These are phyloP conservation scores for Zaprionus camerounensis DNA, from an alignment of 1,140 invertebrate genomes.

Conservation along the genomic window DNA sequence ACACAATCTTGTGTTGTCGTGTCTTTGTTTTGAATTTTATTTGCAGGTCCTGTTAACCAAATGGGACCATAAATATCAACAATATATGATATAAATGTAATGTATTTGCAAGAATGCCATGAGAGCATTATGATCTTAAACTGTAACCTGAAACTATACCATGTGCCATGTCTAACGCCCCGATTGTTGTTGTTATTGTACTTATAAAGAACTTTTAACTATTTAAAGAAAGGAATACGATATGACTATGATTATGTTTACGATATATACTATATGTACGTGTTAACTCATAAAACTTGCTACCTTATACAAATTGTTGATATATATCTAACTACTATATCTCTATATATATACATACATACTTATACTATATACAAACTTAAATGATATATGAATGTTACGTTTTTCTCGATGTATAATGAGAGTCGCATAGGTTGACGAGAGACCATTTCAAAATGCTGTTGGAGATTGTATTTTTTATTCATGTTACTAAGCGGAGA, in stretches of 20 bases:
- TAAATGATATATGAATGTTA: conserved; percentile 65
- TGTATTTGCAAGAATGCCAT: conserved; percentile 5
- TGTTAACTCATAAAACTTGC: conserved; percentile 69
- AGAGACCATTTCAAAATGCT: conserved; percentile 28
- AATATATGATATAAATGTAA: conserved; percentile 19
- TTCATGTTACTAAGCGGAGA: conserved; percentile 58
- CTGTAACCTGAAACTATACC: conserved; percentile 54
- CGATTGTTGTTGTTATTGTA: conserved; percentile 75
- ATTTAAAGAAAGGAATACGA: conserved; percentile 45
- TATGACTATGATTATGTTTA: conserved; percentile 63
- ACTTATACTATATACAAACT: conserved; percentile 45
- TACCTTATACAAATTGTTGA: conserved; percentile 79
- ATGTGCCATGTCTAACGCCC: conserved; percentile 77
- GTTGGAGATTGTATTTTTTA: conserved; percentile 75
- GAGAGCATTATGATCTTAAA: not conserved
- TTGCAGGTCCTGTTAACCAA: conserved; percentile 26
- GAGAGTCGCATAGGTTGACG: conserved; percentile 40
- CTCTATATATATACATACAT: conserved; percentile 50
- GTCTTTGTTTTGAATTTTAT: conserved; percentile 16
- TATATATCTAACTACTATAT: conserved; percentile 67
- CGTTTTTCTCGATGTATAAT: conserved; percentile 45
- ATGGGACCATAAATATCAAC: conserved; percentile 40
- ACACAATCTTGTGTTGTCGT: conserved; percentile 23
- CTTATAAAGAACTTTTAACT: conserved; percentile 55
- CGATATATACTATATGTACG: conserved; percentile 49